Evolutionary conservation across 2,113 vertebrate genomes (phyloP), one percentile per base, ranked within the genome.

Genomic region (Cygnus atratus): DNA sequence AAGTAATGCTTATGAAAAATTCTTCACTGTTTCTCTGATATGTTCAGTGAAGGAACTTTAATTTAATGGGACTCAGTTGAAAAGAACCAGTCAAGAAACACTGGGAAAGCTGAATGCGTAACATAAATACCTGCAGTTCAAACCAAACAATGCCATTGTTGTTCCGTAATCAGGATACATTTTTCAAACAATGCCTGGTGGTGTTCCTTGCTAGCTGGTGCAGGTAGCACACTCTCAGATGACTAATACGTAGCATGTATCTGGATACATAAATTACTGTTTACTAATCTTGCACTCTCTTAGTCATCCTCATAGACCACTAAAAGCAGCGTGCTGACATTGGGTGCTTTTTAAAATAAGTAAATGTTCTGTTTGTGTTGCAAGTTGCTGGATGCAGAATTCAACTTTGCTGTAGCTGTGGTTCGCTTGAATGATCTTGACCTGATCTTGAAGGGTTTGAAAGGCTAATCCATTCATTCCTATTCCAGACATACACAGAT

Each of bases 381-480:
- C 54, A 72, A 50, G 78, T 93, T 80, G 88, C 68, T 11, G 20
- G 50, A 89, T 85, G 63, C 41, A 43, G 71, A 79, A 61, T 91
- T 52, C 85, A 65, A 66, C 91, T 77, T 93, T 35, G 48, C 87
- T 43, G 77, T 84, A 70, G 84, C 88, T 82, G 80, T 81, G 84
- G 72, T 54, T 91, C 2, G 41, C 82, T 62, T 52, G 77, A 37
- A 52, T 21, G 88, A 96, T 89, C 95, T 90, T 72, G 82, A 90
- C 94, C 79, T 87, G 91, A 93, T 96, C 85, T 62, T 48, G 85
- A 81, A 93, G 67, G 76, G 71, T 95, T 84, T 94, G 91, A 88
- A 95, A 97, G 93, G 88, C 93, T 97, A 96, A 97, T 96, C 92
- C 16, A 21, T 92, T 97, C 84, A 95, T 97, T 97, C 95, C 81